Base-by-base conservation (phyloP, 2,797 vertebrate species). In the Tokudaia muenninki region DNA sequence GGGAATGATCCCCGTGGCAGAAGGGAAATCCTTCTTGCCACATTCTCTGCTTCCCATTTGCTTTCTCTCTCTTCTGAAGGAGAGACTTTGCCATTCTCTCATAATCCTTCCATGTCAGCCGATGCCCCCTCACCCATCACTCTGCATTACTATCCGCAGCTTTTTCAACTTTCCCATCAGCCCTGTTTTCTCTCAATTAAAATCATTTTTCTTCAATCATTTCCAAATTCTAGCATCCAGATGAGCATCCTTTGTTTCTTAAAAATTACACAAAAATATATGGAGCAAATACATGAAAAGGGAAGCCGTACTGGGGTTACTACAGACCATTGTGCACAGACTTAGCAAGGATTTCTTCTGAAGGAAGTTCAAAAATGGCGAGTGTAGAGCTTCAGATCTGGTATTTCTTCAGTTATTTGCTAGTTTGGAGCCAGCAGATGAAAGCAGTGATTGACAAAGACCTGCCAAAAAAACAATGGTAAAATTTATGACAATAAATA, bases 21-120 rank as follows among this genome's bases (percentile, higher is more conserved):
- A 96, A 34, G 37, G 52, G 61, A 90, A 94, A 81, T 93, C 67
- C 75, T 79, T 94, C 78, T 72, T 70, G 93, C 41, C 86, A 52
- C 26, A 41, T 17, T 96, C 22, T 93, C 67, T 4, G 4, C 21
- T 80, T 92, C 83, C 90, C 11, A 0, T 90, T 92, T 91, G 72
- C 77, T 84, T 82, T 9, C n/a, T 70, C 17, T 80, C 61, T 80
- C 93, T 96, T 67, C 87, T 26, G 34, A 59, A 91, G 79, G 80
- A 31, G 21, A 19, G 9, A 44, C 0, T 41, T 87, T 81, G 75
- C 50, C 52, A 14, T 84, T 86, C 87, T 95, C n/a, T 90, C 83
- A 83, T 81, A 67, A 83, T 81, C 77, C 80, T 87, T 95, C 82
- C 2, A 2, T 96, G 75, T 77, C 87, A 72, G 81, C 92, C 55